Conservation (phyloP, 2,797 vertebrate genomes). For the Leptodactylus fallax region DNA sequence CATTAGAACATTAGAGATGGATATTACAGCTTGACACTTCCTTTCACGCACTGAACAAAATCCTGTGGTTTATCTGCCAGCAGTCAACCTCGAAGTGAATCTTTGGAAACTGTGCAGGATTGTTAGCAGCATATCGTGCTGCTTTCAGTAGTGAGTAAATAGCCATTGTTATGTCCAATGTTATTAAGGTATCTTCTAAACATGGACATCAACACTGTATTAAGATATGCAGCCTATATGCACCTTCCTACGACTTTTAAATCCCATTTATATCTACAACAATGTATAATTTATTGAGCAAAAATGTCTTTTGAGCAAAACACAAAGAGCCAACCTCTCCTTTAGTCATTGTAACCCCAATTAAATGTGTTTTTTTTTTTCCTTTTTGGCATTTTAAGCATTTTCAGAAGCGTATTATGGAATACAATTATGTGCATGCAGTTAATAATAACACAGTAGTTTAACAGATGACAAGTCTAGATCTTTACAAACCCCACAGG, state of each 20-base stretch:
- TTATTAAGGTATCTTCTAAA: constrained; percentile 57
- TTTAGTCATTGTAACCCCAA: constrained; percentile 57
- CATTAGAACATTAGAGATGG: constrained; percentile 45
- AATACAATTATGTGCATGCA: constrained; percentile 58
- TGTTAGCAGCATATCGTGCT: constrained; percentile 41
- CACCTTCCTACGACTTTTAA: constrained; percentile 11
- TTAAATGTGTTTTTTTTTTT: constrained; percentile 50
- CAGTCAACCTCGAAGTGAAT: constrained; percentile 45
- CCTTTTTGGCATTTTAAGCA: constrained; percentile 53
- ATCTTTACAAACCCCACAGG: constrained; percentile 59
- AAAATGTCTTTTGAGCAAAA: constrained; percentile 35
- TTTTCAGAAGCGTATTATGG: constrained; percentile 51
- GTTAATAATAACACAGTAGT: constrained; percentile 58
- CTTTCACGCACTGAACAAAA: constrained; percentile 28
- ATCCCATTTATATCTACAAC: constrained; percentile 50
- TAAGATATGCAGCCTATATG: constrained; percentile 35
- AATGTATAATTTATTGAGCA: constrained; percentile 54
- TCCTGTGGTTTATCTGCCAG: constrained; percentile 41
- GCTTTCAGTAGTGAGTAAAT: constrained; percentile 40
- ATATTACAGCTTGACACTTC: constrained; percentile 47
- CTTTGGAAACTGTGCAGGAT: constrained; percentile 41
- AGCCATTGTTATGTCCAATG: constrained; percentile 51
- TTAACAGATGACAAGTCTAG: constrained; percentile 60
- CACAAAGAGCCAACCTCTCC: constrained; percentile 53
- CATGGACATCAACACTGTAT: not conserved